Base-by-base conservation (phyloP, 2,888 invertebrate genomes). In the Sphecodes monilicornis region DNA sequence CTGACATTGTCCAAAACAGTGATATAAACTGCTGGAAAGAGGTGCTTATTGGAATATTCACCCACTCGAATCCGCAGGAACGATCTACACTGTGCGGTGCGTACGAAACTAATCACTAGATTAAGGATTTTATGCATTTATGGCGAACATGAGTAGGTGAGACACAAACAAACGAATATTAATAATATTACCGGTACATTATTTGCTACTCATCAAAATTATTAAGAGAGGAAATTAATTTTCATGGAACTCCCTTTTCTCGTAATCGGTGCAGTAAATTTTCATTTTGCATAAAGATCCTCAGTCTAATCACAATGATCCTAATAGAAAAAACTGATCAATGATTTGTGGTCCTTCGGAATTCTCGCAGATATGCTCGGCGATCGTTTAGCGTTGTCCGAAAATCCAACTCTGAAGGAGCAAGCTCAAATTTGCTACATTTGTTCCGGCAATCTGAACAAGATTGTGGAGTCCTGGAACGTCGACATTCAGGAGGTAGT, bases 341-440 rank as follows among this genome's bases (percentile, higher is more conserved):
- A 54, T 26, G 41, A 71, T 72, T 66, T 16, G n/a, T 32, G 41
- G 29, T 50, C 26, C 36, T 36, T 41, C 32, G 29, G 16, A 0
- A 60, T 46, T 29, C 11, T 43, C 68, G 54, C 93, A 98, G 98
- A 98, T 94, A 96, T 96, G 92, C 95, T 99, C 41, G 99, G 98
- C n/a, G 96, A 97, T 93, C 96, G 98, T 78, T 95, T 99, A 74
- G 96, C 97, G 79, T 93, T 93, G 22, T 97, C 97, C 90, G 95
- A 96, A 0, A 96, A 97, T 85, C 95, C 96, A 0, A 95, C 96
- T 32, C 95, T 96, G 22, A 95, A 95, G 60, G 95, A 96, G 86
- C 97, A 97, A 92, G 97, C 98, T 6, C 97, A 97, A 91, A 96
- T 98, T 32, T 98, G 98, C 95, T 98, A 98, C 94, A 97, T 98